phyloP scores from a whole-genome alignment of 30 jellyfish, hydroid and myxozoan species.

The Aurelia sp. region DNA sequence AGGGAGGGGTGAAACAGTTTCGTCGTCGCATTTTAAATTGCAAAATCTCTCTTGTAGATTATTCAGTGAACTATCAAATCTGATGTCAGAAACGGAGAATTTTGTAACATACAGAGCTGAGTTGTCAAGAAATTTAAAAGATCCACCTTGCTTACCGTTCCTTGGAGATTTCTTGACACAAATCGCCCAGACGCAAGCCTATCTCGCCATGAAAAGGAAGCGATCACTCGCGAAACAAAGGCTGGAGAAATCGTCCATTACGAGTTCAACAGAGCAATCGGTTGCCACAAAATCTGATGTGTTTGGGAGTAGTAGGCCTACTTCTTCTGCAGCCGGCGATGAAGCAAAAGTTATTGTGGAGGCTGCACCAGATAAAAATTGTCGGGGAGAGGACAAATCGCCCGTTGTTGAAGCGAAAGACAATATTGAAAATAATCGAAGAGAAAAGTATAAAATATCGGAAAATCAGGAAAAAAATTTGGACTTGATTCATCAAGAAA shows the following conservation, averaged over 20 bases:
- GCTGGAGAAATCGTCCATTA: constrained; percentile 35
- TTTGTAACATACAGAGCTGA: constrained; percentile 72
- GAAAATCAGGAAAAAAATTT: constrained; percentile 17
- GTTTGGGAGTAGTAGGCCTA: no score
- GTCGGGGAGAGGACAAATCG: not conserved
- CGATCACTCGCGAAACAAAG: constrained; percentile 50
- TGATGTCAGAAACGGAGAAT: constrained; percentile 81
- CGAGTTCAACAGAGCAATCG: not conserved
- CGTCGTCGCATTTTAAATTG: not conserved
- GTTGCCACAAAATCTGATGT: no score
- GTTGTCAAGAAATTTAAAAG: constrained; percentile 36
- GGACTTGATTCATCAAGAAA: not conserved
- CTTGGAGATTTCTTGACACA: constrained; percentile 89
- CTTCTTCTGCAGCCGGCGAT: not conserved
- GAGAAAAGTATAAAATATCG: not conserved
- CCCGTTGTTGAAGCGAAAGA: not conserved
- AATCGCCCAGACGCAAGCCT: constrained; percentile 93
- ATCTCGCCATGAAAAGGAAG: constrained; percentile 69
- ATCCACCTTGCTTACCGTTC: constrained; percentile 84
- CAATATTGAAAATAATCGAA: not conserved
- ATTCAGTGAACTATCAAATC: constrained; percentile 79
- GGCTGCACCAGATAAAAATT: not conserved
- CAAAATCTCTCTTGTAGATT: constrained; percentile 23
- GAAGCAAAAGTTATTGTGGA: not conserved
- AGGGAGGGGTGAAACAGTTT: no score